A percentile compares a stretch with the other conserved stretches of the same genome.
These are phyloP conservation scores for Magallana angulata DNA, from an alignment of 1,140 invertebrate species.

Conservation along the genomic window DNA sequence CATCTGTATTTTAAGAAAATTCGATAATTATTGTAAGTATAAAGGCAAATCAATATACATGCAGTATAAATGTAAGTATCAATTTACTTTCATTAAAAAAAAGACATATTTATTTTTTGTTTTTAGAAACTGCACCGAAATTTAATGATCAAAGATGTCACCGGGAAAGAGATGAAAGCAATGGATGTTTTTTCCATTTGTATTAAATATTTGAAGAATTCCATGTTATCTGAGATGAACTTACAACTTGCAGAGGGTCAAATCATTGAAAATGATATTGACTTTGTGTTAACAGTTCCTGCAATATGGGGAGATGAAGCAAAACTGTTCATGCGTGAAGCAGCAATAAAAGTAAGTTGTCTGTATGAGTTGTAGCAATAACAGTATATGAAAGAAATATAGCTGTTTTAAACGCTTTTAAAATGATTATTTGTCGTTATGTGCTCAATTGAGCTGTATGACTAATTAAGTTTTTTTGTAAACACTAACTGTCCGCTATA, in stretches of 20 bases:
- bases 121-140: neutral
- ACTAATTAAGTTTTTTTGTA: no score
- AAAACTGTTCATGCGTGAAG: neutral
- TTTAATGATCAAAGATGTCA: neutral
- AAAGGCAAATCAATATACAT: no score
- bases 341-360: neutral
- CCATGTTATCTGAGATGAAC: neutral
- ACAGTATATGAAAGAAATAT: neutral
- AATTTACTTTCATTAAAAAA: no score
- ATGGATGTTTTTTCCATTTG: neutral
- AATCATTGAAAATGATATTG: neutral
- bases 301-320: constrained; percentile 1
- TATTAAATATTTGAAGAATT: neutral
- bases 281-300: neutral
- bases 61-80: no score
- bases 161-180: neutral
- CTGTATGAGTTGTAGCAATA: neutral
- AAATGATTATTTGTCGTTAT: no score
- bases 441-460: no score
- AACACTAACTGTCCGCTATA: neutral
- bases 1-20: no score
- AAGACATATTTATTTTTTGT: neutral
- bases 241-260: neutral
- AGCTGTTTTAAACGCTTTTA: neutral
- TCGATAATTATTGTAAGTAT: no score